phyloP scores from a whole-genome alignment of 2,797 vertebrate species.

The Paratrypauchen microcephalus region DNA sequence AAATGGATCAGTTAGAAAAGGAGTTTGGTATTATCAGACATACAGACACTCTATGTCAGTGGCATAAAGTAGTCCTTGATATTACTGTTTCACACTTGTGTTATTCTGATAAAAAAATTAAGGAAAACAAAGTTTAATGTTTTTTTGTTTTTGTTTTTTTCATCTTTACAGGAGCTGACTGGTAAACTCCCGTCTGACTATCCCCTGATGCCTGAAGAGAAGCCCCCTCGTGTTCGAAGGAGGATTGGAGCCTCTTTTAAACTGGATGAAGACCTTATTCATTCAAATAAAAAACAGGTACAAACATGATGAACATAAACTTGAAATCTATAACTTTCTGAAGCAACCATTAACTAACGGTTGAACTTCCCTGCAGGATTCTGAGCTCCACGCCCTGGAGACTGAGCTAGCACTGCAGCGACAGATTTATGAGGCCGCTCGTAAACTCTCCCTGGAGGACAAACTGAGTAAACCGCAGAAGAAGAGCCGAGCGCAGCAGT shows the following conservation, averaged over 20 bases:
- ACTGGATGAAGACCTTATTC: slow-evolving; percentile 84
- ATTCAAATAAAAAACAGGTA: slow-evolving; percentile 80
- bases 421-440: slow-evolving; percentile 86
- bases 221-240: slow-evolving; percentile 82
- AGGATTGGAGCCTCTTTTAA: slow-evolving; percentile 89
- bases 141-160: not conserved
- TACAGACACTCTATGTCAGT: too few relatives aligned
- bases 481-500: slow-evolving; percentile 84
- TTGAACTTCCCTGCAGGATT: slow-evolving; percentile 71
- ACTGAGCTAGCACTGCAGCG: slow-evolving; percentile 86
- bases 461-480: slow-evolving; percentile 84
- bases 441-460: slow-evolving; percentile 85
- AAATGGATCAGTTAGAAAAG: not conserved
- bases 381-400: slow-evolving; percentile 82
- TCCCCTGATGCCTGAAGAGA: slow-evolving; percentile 85
- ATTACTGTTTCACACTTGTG: not conserved
- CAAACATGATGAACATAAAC: not conserved
- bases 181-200: slow-evolving; percentile 86
- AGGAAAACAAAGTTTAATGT: not conserved
- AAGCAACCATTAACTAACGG: slow-evolving; percentile 7
- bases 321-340: not conserved
- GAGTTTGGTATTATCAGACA: too few relatives aligned
- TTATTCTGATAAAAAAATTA: not conserved
- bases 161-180: slow-evolving; percentile 84
- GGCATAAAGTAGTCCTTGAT: too few relatives aligned